These are phyloP conservation scores for Paedocypris micromegethes DNA, from an alignment of 2,797 vertebrate genomes.

Conservation along the genomic window DNA sequence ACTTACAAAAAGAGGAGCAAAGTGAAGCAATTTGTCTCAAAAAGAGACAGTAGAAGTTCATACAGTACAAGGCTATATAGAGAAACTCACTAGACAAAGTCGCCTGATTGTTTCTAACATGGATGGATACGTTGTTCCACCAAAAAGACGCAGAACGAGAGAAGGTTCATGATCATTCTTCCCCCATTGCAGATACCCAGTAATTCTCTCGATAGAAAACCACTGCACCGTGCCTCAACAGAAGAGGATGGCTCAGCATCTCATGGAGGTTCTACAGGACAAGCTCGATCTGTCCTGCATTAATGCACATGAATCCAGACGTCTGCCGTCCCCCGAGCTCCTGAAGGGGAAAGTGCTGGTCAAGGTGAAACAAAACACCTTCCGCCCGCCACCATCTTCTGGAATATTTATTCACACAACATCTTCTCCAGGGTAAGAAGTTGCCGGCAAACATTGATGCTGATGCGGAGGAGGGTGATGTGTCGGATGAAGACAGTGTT, in stretches of 20 bases:
- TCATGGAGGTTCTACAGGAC: slow-evolving; percentile 82
- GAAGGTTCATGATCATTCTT: neutral
- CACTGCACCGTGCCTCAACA: slow-evolving; percentile 90
- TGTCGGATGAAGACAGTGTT: slow-evolving; percentile 91
- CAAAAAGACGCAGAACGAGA: too few relatives aligned
- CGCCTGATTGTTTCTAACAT: too few relatives aligned
- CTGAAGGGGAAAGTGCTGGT: slow-evolving; percentile 90
- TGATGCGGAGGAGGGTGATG: slow-evolving; percentile 89
- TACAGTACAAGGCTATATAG: too few relatives aligned
- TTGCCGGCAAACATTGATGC: slow-evolving; percentile 82
- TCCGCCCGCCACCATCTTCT: too few relatives aligned
- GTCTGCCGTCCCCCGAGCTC: slow-evolving; percentile 83
- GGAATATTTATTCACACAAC: too few relatives aligned
- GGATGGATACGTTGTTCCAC: too few relatives aligned
- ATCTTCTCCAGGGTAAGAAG: slow-evolving; percentile 81
- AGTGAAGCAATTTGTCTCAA: too few relatives aligned
- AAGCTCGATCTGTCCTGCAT: slow-evolving; percentile 85
- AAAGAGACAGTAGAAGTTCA: too few relatives aligned
- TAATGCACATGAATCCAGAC: slow-evolving; percentile 69
- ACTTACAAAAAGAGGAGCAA: too few relatives aligned
- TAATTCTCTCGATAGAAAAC: slow-evolving; percentile 89
- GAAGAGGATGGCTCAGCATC: slow-evolving; percentile 86
- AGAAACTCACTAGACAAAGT: too few relatives aligned
- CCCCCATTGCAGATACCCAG: slow-evolving; percentile 71
- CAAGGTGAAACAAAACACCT: slow-evolving; percentile 70